Base-by-base conservation (phyloP, 2,888 invertebrate species). In the Latrodectus hesperus region DNA sequence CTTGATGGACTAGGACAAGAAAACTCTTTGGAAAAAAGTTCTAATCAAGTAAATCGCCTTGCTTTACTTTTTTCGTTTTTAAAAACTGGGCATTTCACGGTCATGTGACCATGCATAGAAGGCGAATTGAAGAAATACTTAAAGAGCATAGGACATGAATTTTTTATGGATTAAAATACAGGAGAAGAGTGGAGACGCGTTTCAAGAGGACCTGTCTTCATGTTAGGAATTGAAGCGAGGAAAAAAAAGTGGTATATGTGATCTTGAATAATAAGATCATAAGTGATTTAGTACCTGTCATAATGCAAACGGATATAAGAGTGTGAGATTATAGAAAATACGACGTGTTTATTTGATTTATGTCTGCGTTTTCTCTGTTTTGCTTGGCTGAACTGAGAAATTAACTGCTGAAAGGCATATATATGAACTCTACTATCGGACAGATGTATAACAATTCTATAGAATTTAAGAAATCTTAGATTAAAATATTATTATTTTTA, bases 1-100 rank as follows among this genome's bases (percentile, higher is more conserved):
- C 55, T 55, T 55, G 55, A 14, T 55, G 55, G 12, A 55, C 55
- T 11, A 55, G 16, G 55, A 11, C 16, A 16, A 55, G 16, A 55
- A 14, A 55, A 16, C 16, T 11, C 55, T 0, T 14, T 55, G 55
- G 55, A 55, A 55, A 55, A 55, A 55, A 55, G 6, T 55, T 55
- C 55, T 55, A 55, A 55, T 55, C 55, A 55, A 55, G 55, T 55
- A 16, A 16, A 55, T 55, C 55, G 11, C 55, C 16, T 55, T 55
- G 3, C 55, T 55, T 16, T 55, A 14, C 14, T 55, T 55, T 55
- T 55, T 55, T 55, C 16, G 11, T 55, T 55, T 14, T 14, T 65
- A 60, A 65, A 65, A 74, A 67, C 70, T 77, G 74, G 85, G 68
- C 82, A 85, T 60, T 79, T 85, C 52, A 79, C 60, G 79, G 85